Conservation (phyloP, 2,888 invertebrate species). For the Rhagonycha fulva region DNA sequence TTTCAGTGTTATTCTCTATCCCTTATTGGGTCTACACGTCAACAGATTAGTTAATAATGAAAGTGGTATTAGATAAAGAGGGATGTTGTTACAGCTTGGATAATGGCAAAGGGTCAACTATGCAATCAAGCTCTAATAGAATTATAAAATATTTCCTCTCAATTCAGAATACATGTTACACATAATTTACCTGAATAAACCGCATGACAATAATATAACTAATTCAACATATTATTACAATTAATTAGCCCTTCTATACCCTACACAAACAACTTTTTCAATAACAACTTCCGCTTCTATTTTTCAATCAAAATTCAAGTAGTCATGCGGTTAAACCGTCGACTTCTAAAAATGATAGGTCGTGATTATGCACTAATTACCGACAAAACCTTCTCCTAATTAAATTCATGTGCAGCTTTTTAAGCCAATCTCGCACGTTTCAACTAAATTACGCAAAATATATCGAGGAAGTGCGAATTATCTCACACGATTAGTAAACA, state of each 20-base stretch:
- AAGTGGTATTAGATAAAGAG: conserved; percentile 32
- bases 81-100: conserved; percentile 18
- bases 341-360: conserved; percentile 10
- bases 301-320: neutral
- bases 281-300: neutral
- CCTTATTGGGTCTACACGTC: conserved; percentile 32
- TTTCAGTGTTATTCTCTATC: conserved; percentile 29
- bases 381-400: neutral
- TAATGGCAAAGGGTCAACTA: conserved; percentile 26
- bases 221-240: neutral
- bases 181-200: conserved; percentile 11
- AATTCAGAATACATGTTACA: conserved; percentile 20
- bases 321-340: no score
- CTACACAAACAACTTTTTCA: neutral
- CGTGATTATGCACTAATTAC: neutral
- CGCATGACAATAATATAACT: neutral
- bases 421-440: neutral
- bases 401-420: neutral
- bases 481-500: neutral
- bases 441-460: neutral
- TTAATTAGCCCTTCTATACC: neutral
- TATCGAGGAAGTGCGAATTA: neutral
- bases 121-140: conserved; percentile 30
- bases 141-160: conserved; percentile 33
- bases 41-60: conserved; percentile 36